These are phyloP conservation scores for Orussus abietinus DNA, from an alignment of 1,140 invertebrate species.

Conservation along the genomic window DNA sequence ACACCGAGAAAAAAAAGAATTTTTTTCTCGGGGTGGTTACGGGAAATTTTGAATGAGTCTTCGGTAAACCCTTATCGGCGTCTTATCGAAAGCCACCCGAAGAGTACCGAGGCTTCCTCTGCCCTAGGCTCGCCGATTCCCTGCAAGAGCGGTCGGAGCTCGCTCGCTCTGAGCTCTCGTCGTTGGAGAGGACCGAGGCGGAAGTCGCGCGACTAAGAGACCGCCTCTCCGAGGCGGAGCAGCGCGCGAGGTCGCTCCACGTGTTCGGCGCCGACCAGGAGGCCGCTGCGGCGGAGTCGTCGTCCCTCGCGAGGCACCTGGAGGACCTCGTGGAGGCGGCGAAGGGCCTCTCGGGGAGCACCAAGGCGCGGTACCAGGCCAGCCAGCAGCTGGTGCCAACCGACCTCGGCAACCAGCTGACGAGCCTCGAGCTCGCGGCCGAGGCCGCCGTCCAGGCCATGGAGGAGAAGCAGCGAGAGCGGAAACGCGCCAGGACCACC, in stretches of 20 bases:
- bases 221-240: conserved; percentile 60
- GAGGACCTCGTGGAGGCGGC: conserved; percentile 57
- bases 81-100: too few species aligned
- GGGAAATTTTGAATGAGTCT: too few species aligned
- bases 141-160: conserved; percentile 59
- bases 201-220: conserved; percentile 63
- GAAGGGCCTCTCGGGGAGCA: conserved; percentile 61
- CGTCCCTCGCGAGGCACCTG: conserved; percentile 51
- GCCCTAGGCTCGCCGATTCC: conserved; percentile 53
- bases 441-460: conserved; percentile 73
- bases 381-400: conserved; percentile 65
- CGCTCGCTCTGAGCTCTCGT: conserved; percentile 58
- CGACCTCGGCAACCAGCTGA: conserved; percentile 72
- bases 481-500: conserved; percentile 77
- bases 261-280: conserved; percentile 68
- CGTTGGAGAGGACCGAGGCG: conserved; percentile 58
- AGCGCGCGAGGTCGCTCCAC: conserved; percentile 65
- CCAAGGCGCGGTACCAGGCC: conserved; percentile 66
- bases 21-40: too few species aligned
- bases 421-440: conserved; percentile 71
- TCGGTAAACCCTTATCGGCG: too few species aligned
- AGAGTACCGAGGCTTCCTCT: too few species aligned
- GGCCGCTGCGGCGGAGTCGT: conserved; percentile 54
- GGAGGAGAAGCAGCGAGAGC: conserved; percentile 83
- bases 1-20: too few species aligned